Base-by-base conservation (phyloP, 2,797 vertebrate species). In the Xyrichtys novacula region DNA sequence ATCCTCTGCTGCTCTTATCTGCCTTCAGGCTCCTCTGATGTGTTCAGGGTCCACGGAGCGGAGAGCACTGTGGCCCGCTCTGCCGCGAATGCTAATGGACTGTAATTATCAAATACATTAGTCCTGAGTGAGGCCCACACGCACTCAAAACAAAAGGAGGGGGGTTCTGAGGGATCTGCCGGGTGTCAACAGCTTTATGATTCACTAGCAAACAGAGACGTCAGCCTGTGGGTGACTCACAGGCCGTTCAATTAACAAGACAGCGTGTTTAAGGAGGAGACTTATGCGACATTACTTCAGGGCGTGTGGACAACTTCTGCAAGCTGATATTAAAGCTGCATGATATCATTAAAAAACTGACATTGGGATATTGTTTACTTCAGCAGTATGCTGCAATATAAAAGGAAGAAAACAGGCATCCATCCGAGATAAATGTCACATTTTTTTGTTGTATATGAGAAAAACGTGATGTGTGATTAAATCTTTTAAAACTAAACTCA, bases 101-200 rank as follows among this genome's bases (percentile, higher is more conserved):
- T 72, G 79, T 82, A 89, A 91, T 92, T 88, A 93, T 68, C 73
- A 88, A 85, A 89, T 74, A 78, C 90, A 93, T 92, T 90, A 89
- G 85, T 88, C 65, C 81, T 49, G 78, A 89, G 81, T 68, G 70
- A 63, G 32, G 74, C 86, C 87, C 86, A 92, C 89, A 83, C 78
- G 67, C 65, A 28, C 74, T 81, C 60, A 81, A 75, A 86, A 87
- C 65, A 80, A 67, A 81, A n/a, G 75, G 62, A 46, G 47, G 74
- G 57, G 60, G 69, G 49, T 39, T 50, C 48, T 3, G 66, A 58
- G 73, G 74, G 82, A 73, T 55, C 74, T 71, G 72, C 83, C 65
- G 53, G 71, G 74, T 87, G 81, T 88, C 85, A 89, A 78, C 81
- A 76, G 80, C 86, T 53, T 26, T n/a, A 61, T 89, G 87, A 92